Evolutionary conservation across 2,113 vertebrate genomes (phyloP), one percentile per base, ranked within the genome.

Genomic region (Catagonus wagneri): DNA sequence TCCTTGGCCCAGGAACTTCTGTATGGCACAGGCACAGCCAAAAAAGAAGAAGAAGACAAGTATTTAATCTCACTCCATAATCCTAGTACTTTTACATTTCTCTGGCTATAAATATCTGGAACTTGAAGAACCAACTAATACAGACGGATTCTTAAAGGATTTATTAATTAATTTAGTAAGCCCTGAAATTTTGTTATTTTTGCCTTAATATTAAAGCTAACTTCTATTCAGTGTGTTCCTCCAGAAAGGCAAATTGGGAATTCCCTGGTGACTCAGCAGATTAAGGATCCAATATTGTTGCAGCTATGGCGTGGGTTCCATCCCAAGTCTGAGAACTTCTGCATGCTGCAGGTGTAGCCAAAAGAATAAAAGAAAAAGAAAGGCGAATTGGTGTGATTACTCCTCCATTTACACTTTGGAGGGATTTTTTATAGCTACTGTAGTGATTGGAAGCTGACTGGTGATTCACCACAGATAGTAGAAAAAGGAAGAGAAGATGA

Each of bases 111-210:
- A 86, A 52, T 66, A 58, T n/a, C 19, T 68, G 50, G 50, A 72
- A 50, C 66, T 80, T 72, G 61, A 84, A 52, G n/a, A 87, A 34
- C n/a, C 80, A 76, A 2, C 32, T 68, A 54, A 4, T 90, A 65
- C 44, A 90, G 34, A 79, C 80, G 32, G 90, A 85, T 89, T 89
- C 61, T 95, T 89, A 44, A 44, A 85, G 58, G 20, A 63, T 52
- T 71, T 68, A 44, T 61, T 81, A 52, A n/a, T 54, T 76, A 75
- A 78, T 71, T 88, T 39, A 20, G 44, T 81, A 80, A 83, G 16
- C 27, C 27, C 60, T 81, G 68, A 72, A 78, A 85, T 85, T 71
- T 84, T 79, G n/a, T 85, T 87, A 50, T 60, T 87, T 32, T 29
- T 75, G 20, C 52, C 69, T 83, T 89, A 32, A 52, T 34, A 20